These are phyloP conservation scores for Agonopterix subpropinquella DNA, from an alignment of 2,888 invertebrate genomes.

Conservation along the genomic window DNA sequence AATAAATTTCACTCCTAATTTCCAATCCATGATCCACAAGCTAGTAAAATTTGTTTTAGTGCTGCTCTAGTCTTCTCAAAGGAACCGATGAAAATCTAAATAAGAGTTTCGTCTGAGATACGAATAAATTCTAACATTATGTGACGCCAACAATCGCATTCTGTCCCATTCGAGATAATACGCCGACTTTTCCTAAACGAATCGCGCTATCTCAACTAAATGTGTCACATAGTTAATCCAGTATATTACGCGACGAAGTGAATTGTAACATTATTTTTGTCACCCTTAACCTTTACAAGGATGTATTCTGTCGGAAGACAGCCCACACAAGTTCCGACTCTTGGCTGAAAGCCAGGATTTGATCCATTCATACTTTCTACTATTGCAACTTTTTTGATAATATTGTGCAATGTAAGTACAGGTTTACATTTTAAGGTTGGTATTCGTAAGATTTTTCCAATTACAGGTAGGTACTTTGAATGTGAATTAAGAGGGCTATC, in stretches of 20 bases:
- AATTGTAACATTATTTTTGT: conserved; percentile 47
- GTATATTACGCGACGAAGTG: conserved; percentile 27
- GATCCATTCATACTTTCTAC: conserved; percentile 35
- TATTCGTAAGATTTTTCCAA: no score
- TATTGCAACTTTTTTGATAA: conserved; percentile 16
- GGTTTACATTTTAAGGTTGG: no score
- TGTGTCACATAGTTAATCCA: conserved; percentile 12
- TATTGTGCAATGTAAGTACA: neutral
- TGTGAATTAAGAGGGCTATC: no score
- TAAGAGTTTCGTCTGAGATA: neutral
- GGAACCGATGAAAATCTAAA: no score
- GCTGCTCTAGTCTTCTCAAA: no score
- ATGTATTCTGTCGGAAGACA: conserved; percentile 23
- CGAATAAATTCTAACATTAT: conserved; percentile 2
- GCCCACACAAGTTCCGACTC: conserved; percentile 33
- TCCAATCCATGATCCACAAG: no score
- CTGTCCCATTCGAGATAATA: conserved; percentile 2
- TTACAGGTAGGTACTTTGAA: no score
- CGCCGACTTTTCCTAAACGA: conserved; percentile 2
- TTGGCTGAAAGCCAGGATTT: conserved; percentile 45
- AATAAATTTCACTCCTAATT: no score
- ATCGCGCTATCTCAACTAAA: conserved; percentile 1
- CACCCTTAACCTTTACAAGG: conserved; percentile 57
- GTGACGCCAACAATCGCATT: conserved; percentile 1
- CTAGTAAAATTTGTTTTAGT: no score